Base-by-base conservation (phyloP, 1,140 invertebrate genomes). In the Saccostrea glomerata region DNA sequence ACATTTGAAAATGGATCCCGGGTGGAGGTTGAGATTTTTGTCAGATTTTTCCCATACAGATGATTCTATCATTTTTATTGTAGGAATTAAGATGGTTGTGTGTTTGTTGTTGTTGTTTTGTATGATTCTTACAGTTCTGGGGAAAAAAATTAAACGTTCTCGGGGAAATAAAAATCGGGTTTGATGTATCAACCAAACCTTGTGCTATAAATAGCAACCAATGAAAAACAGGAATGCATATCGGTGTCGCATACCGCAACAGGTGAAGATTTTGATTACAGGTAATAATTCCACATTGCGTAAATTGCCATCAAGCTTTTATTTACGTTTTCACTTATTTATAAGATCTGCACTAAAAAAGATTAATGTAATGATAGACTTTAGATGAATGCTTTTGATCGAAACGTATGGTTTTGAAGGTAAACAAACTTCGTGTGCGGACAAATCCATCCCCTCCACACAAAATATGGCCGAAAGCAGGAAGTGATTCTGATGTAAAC, bases 391-490 rank as follows among this genome's bases (percentile, higher is more conserved):
- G 12, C 70, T 47, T 47, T 47, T 47, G 40, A 47, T 47, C 40
- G 6, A 47, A 36, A 13, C 70, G 25, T 25, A 73, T 73, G 70
- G 25, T 73, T 73, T 25, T n/a, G n/a, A 73, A 73, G n/a, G 70
- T 36, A 73, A 73, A 30, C 13, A 30, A 73, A 30, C 30, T 73
- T 73, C 23, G 70, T 23, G n/a, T 73, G 23, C 15, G 70, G 30
- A 73, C 30, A 30, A 73, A 73, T 73, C 70, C 70, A 73, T 30
- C 70, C 9, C 70, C 70, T 73, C 70, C 25, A 73, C 30, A 25
- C 70, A 73, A 73, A 73, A 73, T 15, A 73, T 73, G 70, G 70
- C 70, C 70, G 70, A 36, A 73, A 73, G 36, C 70, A 73, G 70
- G 70, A 73, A 73, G 70, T 73, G 25, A 30, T 25, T 73, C 12